Evolutionary conservation across 2,113 vertebrate species (phyloP).

Genomic region (Anolis sagrei): DNA sequence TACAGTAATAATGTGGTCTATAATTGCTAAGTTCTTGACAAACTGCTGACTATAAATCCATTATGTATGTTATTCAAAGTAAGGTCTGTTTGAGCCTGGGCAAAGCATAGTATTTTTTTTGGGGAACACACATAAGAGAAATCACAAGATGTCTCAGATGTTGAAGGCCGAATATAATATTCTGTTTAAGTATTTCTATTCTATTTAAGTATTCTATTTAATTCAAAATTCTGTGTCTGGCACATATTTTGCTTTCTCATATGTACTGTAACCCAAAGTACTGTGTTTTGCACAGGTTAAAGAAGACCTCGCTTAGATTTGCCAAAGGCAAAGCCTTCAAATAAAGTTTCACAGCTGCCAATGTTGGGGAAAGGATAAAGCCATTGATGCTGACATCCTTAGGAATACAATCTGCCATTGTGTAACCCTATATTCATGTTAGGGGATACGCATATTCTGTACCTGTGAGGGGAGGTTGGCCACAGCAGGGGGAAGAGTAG

Average conservation of each 20-base stretch:
- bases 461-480: not conserved
- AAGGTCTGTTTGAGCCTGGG: too few relatives aligned
- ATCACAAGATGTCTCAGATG: too few relatives aligned
- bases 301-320: too few relatives aligned
- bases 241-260: not conserved
- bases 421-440: not conserved
- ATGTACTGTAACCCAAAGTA: too few relatives aligned
- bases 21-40: not conserved
- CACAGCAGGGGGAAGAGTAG: not conserved
- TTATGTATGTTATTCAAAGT: not conserved
- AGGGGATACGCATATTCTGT: not conserved
- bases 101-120: too few relatives aligned
- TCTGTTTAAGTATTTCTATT: not conserved
- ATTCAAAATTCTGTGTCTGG: not conserved
- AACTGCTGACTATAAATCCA: not conserved
- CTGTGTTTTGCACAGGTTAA: too few relatives aligned
- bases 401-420: not conserved
- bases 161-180: too few relatives aligned
- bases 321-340: not conserved
- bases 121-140: too few relatives aligned
- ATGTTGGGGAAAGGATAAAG: not conserved
- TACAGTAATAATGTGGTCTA: not conserved
- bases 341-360: not conserved
- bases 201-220: not conserved
- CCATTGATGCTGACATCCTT: not conserved